These are phyloP conservation scores for Sebastes dallii DNA, from an alignment of 2,797 vertebrate species.

Conservation along the genomic window DNA sequence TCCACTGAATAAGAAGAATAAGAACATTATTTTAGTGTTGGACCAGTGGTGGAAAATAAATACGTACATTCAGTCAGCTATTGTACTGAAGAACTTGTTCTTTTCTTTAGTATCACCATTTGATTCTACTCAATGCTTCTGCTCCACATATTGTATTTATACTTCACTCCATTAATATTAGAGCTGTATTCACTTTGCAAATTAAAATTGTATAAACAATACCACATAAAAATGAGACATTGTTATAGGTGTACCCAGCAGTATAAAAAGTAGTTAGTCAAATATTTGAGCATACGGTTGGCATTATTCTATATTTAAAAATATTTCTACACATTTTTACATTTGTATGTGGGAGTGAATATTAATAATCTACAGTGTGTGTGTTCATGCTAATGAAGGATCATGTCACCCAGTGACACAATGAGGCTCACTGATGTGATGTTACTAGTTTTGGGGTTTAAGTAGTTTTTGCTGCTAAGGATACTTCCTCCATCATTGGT, in stretches of 20 bases:
- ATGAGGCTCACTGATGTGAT: no score
- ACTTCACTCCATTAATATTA: not conserved
- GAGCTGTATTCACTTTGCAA: not conserved
- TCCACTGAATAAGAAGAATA: not conserved
- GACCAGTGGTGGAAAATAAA: not conserved
- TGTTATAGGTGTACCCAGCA: not conserved
- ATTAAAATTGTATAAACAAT: not conserved
- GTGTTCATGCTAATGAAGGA: no score
- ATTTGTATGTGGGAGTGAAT: no score
- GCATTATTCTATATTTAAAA: accelerated
- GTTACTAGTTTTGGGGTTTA: not conserved
- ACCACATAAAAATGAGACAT: not conserved
- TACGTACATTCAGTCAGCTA: not conserved
- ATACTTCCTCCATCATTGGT: not conserved
- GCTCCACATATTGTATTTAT: not conserved
- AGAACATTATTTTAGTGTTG: no score
- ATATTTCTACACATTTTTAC: not conserved
- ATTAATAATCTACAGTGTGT: no score
- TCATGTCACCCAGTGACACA: no score
- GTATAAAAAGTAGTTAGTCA: not conserved
- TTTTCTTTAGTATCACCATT: not conserved
- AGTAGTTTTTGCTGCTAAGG: not conserved
- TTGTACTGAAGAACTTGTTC: not conserved
- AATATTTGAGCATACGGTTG: no score
- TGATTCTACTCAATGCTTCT: not conserved